Base-by-base conservation (phyloP, 1,140 invertebrate species). In the Nasonia longicornis region DNA sequence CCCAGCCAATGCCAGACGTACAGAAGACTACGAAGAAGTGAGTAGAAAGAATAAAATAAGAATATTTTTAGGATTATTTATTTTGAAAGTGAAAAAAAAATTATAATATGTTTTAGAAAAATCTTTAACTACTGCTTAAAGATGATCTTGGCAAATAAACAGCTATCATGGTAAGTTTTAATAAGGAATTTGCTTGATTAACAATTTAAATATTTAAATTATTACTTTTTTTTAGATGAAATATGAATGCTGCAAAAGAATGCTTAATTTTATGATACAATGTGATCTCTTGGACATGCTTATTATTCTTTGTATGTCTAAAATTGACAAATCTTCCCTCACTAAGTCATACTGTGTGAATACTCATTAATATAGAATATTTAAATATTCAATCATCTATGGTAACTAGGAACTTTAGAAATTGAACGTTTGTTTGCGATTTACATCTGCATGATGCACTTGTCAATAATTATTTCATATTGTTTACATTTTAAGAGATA, bases 1-100 rank as follows among this genome's bases (percentile, higher is more conserved):
- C 87, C 89, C 90, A n/a, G 87, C 87, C 2, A 89, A 89, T 84
- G 83, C 87, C 14, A 88, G 87, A 83, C 86, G 87, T 70, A 58
- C 83, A 20, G 90, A 90, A 8, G 89, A 90, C 64, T 73, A 52
- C 10, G 67, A 79, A 69, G 73, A 79, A 16, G 77, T 83, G 72
- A 69, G 38, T 79, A 58, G 52, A 6, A 3, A 42, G n/a, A 42
- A 20, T 10, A 66, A 29, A 70, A 29, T 74, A 75, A 42, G 26
- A 2, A 2, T 42, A 64, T 70, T 64, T 35, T 63, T 4, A 71
- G 7, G 31, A 26, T 8, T 14, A 8, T 58, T 29, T 70, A 58
- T 31, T 22, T 63, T 29, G 12, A 77, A 29, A 29, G 14, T 29
- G 29, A 67, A 79, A 45, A 26, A 26, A 58, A 69, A 38, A 69